These are phyloP conservation scores for Pogona vitticeps DNA, from an alignment of 2,113 vertebrate genomes.

Conservation along the genomic window DNA sequence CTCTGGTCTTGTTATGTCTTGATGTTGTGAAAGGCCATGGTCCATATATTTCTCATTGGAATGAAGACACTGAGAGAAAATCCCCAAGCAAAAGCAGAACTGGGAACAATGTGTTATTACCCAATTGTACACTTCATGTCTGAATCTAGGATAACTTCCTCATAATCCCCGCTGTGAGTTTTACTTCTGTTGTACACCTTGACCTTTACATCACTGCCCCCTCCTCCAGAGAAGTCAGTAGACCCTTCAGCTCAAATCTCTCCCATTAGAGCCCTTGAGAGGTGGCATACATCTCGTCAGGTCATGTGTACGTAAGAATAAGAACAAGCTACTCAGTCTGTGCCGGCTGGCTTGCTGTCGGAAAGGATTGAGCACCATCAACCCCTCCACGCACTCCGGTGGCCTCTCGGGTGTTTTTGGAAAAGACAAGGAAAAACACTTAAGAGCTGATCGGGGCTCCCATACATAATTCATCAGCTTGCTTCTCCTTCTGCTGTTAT, in stretches of 20 bases:
- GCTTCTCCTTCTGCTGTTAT: background rate
- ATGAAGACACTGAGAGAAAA: background rate
- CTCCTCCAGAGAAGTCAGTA: background rate
- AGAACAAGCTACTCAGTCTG: background rate
- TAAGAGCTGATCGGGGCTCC: slow-evolving; percentile 31
- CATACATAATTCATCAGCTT: slow-evolving; percentile 59
- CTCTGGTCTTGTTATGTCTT: background rate
- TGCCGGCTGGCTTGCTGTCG: background rate
- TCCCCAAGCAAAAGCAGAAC: background rate
- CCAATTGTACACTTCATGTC: background rate
- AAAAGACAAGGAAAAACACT: slow-evolving; percentile 55
- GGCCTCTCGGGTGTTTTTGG: slow-evolving; percentile 39
- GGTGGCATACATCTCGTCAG: background rate
- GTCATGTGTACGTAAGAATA: background rate
- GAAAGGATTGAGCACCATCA: slow-evolving; percentile 9
- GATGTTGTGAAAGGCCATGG: background rate
- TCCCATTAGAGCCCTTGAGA: background rate
- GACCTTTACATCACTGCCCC: accelerated
- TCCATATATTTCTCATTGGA: background rate
- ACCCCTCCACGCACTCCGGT: background rate
- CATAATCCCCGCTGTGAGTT: background rate
- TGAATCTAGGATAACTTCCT: background rate
- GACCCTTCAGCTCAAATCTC: background rate
- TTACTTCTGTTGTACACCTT: slow-evolving; percentile 14
- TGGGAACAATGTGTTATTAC: background rate